phyloP scores from a whole-genome alignment of 2,113 vertebrate genomes.

The Proterorhinus semilunaris region DNA sequence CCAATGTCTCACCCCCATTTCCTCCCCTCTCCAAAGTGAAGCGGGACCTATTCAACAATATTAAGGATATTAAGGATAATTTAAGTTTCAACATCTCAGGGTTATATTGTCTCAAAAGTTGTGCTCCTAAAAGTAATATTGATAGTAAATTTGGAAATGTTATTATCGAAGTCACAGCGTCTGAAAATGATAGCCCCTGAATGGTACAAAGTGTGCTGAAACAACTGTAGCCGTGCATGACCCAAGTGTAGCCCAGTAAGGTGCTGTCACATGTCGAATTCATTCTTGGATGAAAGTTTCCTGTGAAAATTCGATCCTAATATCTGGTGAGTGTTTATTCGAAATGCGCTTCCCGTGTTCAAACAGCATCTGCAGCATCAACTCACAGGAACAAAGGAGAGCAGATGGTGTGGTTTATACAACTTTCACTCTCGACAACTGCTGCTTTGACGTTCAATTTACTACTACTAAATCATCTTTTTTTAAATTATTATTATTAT shows the following conservation, averaged over 20 bases:
- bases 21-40: too few relatives aligned
- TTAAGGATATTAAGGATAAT: too few relatives aligned
- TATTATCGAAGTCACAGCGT: too few relatives aligned
- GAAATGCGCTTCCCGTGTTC: slow-evolving; percentile 34
- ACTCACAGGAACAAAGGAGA: slow-evolving; percentile 35
- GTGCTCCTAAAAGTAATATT: too few relatives aligned
- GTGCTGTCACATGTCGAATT: slow-evolving; percentile 14
- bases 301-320: slow-evolving; percentile 17
- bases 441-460: slow-evolving; percentile 5
- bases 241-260: not conserved
- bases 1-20: too few relatives aligned
- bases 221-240: slow-evolving; percentile 12
- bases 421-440: slow-evolving; percentile 15
- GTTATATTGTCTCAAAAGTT: too few relatives aligned
- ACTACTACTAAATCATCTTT: not conserved
- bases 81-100: too few relatives aligned
- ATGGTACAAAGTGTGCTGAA: too few relatives aligned
- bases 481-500: slow-evolving; percentile 8
- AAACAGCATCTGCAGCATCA: slow-evolving; percentile 28
- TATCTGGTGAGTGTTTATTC: slow-evolving; percentile 46
- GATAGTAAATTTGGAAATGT: too few relatives aligned
- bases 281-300: slow-evolving; percentile 5
- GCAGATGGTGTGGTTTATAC: slow-evolving; percentile 26
- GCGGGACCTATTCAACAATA: too few relatives aligned
- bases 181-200: too few relatives aligned